Conservation (phyloP, 2,888 invertebrate species). For the Stratiomys singularior region DNA sequence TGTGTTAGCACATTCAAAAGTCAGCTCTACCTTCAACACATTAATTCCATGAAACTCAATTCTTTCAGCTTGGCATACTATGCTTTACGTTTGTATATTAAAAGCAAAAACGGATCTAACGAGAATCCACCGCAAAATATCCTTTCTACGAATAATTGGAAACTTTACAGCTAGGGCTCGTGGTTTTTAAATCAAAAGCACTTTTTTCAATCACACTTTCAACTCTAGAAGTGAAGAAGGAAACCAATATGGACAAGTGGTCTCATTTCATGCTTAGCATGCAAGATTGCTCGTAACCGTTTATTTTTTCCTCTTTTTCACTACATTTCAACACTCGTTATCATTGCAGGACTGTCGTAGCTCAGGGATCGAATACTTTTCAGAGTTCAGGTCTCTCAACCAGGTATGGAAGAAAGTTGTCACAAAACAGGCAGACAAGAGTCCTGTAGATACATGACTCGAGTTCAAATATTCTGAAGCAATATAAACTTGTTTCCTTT, state of each 20-base stretch:
- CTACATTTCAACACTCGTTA: slow-evolving; percentile 1
- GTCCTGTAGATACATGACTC: neutral
- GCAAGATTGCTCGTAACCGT: neutral
- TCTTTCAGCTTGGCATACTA: too few relatives aligned
- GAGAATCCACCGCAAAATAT: too few relatives aligned
- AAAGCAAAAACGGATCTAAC: too few relatives aligned
- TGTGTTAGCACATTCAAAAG: too few relatives aligned
- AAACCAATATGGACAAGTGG: neutral
- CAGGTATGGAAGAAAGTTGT: neutral
- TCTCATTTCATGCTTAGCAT: slow-evolving; percentile 6
- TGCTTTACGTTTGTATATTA: too few relatives aligned
- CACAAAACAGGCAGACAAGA: neutral
- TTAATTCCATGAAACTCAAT: too few relatives aligned
- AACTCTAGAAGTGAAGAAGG: neutral
- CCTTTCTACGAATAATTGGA: too few relatives aligned
- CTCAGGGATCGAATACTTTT: neutral
- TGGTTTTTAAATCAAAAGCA: too few relatives aligned
- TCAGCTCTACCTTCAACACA: too few relatives aligned
- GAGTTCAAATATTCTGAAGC: neutral
- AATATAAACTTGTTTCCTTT: slow-evolving; percentile 9
- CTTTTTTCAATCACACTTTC: too few relatives aligned
- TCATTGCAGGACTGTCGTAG: neutral
- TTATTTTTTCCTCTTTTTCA: neutral
- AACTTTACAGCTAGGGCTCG: too few relatives aligned
- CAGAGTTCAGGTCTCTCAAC: neutral